A percentile compares a stretch with the other conserved stretches of the same genome.
phyloP scores from a whole-genome alignment of 2,113 vertebrate genomes.

The Piprites chloris region DNA sequence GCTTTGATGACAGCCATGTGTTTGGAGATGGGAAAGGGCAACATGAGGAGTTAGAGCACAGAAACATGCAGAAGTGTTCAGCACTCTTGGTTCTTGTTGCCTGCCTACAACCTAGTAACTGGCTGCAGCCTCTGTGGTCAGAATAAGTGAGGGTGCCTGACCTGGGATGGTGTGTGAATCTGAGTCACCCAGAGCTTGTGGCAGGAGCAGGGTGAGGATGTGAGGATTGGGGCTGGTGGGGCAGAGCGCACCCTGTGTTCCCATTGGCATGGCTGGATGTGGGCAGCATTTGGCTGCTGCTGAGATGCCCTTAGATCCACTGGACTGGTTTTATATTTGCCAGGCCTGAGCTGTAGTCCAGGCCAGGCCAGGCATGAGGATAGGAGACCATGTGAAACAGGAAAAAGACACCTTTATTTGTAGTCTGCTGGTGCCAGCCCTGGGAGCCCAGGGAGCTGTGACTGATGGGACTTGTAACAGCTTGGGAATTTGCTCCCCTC shows the following conservation, averaged over 20 bases:
- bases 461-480: background rate
- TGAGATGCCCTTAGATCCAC: fast-evolving
- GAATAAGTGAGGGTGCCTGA: background rate
- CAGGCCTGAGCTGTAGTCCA: background rate
- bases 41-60: fast-evolving
- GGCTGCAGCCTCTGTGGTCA: fast-evolving
- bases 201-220: background rate
- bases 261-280: background rate
- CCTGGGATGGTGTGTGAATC: background rate
- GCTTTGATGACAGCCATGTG: fast-evolving
- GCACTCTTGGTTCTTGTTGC: background rate
- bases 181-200: background rate
- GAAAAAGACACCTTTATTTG: fast-evolving
- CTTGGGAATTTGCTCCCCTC: background rate
- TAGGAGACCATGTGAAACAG: background rate
- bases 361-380: fast-evolving
- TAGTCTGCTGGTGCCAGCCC: background rate
- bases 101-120: fast-evolving
- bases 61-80: fast-evolving
- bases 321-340: background rate
- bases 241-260: background rate
- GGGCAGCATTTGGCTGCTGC: background rate
- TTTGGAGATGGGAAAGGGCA: background rate
- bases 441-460: background rate
- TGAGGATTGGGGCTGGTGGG: background rate